Conservation (phyloP, 2,888 invertebrate genomes). For the Stenodera caucasica region DNA sequence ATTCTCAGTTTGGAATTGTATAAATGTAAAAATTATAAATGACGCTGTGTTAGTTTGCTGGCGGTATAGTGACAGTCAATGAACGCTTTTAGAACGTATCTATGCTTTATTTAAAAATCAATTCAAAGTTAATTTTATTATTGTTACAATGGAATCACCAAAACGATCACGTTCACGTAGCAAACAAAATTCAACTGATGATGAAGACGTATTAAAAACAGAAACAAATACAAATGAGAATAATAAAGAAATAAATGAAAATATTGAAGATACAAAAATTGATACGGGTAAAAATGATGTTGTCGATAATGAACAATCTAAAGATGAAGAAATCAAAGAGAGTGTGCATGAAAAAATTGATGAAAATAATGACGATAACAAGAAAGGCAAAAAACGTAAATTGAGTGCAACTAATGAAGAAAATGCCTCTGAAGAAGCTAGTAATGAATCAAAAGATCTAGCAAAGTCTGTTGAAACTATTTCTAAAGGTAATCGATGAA, state of each 20-base stretch:
- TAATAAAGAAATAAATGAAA: neutral
- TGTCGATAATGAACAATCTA: conserved; percentile 12
- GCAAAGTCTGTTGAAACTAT: neutral
- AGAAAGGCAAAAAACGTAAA: conserved; percentile 12
- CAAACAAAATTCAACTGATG: neutral
- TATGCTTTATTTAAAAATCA: conserved; percentile 12
- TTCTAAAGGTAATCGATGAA: neutral
- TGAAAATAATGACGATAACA: conserved; percentile 3
- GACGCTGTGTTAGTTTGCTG: conserved; percentile 16
- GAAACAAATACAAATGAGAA: conserved; percentile 3
- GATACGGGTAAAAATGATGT: neutral
- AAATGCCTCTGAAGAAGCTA: conserved; percentile 30
- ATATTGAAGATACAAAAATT: neutral
- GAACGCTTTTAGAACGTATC: conserved; percentile 15
- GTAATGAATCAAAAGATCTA: conserved; percentile 5
- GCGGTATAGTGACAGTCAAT: conserved; percentile 9
- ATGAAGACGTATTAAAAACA: conserved; percentile 7
- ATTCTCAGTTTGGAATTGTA: neutral
- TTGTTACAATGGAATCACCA: conserved; percentile 12
- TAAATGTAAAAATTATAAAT: conserved; percentile 4
- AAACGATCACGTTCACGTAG: neutral
- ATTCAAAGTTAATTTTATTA: neutral
- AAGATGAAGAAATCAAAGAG: conserved; percentile 22
- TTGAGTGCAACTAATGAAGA: conserved; percentile 23
- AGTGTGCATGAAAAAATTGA: conserved; percentile 15